These are phyloP conservation scores for Siniperca chuatsi DNA, from an alignment of 2,113 vertebrate species.

Conservation along the genomic window DNA sequence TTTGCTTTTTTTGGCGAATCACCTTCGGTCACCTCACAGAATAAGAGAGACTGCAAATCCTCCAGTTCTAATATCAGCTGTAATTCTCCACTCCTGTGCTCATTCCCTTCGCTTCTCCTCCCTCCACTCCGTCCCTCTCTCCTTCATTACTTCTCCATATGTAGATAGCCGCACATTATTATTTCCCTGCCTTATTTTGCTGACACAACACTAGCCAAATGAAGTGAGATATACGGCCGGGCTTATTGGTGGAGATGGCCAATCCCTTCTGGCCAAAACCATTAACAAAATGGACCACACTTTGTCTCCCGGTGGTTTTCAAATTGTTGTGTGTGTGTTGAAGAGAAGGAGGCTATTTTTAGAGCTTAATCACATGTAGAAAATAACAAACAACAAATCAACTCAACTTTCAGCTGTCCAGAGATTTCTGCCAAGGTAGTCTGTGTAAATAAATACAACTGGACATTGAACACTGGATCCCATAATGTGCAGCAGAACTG, in stretches of 20 bases:
- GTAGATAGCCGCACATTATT: conserved; percentile 82
- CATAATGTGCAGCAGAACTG: not conserved
- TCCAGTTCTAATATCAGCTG: conserved; percentile 46
- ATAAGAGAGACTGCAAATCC: conserved; percentile 49
- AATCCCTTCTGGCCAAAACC: conserved; percentile 77
- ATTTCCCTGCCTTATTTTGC: conserved; percentile 82
- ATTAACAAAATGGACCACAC: conserved; percentile 78
- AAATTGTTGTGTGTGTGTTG: conserved; percentile 20
- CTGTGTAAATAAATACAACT: conserved; percentile 20
- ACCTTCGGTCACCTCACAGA: conserved; percentile 44
- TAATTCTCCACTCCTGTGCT: conserved; percentile 47
- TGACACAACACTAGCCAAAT: conserved; percentile 82
- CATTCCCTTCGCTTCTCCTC: conserved; percentile 31
- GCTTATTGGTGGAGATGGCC: conserved; percentile 82
- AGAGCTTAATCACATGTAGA: conserved; percentile 64
- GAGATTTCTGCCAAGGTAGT: conserved; percentile 41
- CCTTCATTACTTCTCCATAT: conserved; percentile 84
- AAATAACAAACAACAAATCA: conserved; percentile 59
- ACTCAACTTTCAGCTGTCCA: conserved; percentile 31
- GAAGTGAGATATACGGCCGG: conserved; percentile 85
- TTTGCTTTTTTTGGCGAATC: conserved; percentile 50
- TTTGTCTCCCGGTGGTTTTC: conserved; percentile 63
- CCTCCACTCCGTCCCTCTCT: conserved; percentile 55
- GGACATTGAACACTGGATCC: not conserved
- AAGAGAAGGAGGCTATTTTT: conserved; percentile 45